Evolutionary conservation across 92 coral and sea anemone genomes (phyloP).

Genomic region (Palythoa heliodiscus): DNA sequence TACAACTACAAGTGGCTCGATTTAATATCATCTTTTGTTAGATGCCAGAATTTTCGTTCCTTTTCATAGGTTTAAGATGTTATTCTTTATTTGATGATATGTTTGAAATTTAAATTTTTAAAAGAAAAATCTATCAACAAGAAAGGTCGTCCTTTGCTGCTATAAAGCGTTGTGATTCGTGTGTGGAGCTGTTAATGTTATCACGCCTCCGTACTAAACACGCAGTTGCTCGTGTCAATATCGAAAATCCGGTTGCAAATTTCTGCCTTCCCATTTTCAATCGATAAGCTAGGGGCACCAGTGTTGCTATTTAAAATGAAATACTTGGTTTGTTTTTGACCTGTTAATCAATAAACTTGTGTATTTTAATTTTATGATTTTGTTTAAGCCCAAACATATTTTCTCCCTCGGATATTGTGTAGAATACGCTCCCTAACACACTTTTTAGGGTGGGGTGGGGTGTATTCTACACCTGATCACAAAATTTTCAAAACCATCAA

Average conservation of each 20-base stretch:
- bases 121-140: too few species aligned
- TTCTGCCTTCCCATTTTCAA: background rate
- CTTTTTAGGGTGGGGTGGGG: too few species aligned
- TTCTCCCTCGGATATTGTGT: background rate
- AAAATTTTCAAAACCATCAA: too few species aligned
- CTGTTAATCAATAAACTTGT: background rate
- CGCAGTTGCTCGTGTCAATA: background rate
- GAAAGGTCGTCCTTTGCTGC: background rate
- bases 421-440: too few species aligned
- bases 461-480: too few species aligned
- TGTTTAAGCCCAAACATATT: background rate
- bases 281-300: background rate
- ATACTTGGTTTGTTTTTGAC: background rate
- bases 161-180: background rate
- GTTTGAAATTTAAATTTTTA: too few species aligned
- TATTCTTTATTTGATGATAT: too few species aligned
- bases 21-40: too few species aligned
- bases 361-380: background rate
- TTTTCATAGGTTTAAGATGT: too few species aligned
- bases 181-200: background rate
- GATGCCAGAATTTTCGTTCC: too few species aligned
- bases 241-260: background rate
- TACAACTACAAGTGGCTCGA: too few species aligned
- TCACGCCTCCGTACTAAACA: background rate
- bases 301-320: background rate